Evolutionary conservation across 2,113 vertebrate species (phyloP).

Genomic region (Naja naja): DNA sequence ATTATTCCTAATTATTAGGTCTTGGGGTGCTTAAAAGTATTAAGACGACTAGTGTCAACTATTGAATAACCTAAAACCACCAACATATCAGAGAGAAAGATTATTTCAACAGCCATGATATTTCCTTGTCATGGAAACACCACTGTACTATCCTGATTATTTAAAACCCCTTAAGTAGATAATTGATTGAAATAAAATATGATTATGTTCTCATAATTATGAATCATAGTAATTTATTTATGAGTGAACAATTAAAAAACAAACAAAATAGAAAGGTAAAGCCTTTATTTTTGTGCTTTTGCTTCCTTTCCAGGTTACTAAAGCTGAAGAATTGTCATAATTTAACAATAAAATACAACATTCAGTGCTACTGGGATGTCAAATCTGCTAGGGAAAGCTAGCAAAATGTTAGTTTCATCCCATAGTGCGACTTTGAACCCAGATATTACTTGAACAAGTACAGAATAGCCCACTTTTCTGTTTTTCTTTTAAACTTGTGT

Average conservation of each 20-base stretch:
- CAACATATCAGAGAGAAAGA: not conserved
- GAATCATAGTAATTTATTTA: not conserved
- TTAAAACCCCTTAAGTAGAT: not conserved
- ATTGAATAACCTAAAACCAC: not conserved
- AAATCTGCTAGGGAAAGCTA: rapidly evolving
- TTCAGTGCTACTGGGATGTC: not conserved
- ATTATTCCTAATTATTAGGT: not conserved
- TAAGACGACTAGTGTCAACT: not conserved
- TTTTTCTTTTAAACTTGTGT: not conserved
- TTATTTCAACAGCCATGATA: not conserved
- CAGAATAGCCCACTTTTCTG: not conserved
- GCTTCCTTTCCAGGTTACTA: not conserved
- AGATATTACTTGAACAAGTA: not conserved
- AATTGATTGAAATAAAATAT: not conserved
- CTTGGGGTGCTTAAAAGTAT: not conserved
- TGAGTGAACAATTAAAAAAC: not conserved
- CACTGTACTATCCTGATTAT: not conserved
- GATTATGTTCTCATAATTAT: not conserved
- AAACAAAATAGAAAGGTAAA: not conserved
- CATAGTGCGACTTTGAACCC: not conserved
- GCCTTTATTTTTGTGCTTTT: not conserved
- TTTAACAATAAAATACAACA: not conserved
- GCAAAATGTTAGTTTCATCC: not conserved
- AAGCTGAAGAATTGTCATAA: not conserved
- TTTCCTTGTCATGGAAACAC: not conserved